Conservation (phyloP, 2,113 vertebrate genomes). For the Tympanuchus pallidicinctus region DNA sequence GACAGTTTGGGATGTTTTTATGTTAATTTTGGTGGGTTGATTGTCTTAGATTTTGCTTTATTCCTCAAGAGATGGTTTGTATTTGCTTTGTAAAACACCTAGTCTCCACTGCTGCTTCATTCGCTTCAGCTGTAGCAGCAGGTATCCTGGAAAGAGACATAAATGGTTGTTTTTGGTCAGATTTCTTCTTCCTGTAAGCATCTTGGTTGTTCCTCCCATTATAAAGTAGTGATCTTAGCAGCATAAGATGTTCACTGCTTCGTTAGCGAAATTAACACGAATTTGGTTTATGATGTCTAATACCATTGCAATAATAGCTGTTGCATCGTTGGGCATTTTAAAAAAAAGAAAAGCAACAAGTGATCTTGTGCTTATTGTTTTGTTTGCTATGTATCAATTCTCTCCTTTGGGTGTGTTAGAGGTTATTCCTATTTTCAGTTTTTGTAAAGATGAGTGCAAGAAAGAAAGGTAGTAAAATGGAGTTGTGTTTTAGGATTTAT, state of each 20-base stretch:
- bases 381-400: background rate
- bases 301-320: background rate
- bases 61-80: background rate
- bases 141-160: background rate
- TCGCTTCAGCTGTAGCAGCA: background rate
- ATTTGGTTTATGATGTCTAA: background rate
- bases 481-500: background rate
- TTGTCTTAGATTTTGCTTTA: background rate
- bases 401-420: background rate
- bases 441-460: background rate
- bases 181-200: background rate
- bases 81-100: background rate
- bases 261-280: background rate
- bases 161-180: background rate
- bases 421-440: background rate
- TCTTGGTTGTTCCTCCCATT: background rate
- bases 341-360: background rate
- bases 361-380: background rate
- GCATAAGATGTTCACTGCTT: background rate
- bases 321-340: background rate
- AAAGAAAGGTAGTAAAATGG: background rate
- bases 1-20: background rate
- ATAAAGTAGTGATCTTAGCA: background rate
- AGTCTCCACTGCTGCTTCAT: accelerated
- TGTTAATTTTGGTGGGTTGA: background rate